Conservation (phyloP, 2,113 vertebrate species). For the Poeciliopsis retropinna region DNA sequence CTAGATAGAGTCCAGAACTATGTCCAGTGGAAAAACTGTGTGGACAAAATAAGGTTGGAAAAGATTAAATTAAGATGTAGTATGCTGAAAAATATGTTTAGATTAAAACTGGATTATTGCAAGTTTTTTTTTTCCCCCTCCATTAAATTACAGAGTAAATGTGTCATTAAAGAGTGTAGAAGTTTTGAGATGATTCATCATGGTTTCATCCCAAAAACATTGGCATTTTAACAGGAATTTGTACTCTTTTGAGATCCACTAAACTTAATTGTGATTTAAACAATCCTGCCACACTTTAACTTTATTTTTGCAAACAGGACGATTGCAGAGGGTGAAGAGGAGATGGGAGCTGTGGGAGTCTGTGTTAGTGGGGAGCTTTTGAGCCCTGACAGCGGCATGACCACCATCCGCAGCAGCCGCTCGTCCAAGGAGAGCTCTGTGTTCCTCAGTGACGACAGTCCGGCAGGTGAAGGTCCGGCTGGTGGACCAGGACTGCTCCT, state of each 20-base stretch:
- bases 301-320: conserved; percentile 48
- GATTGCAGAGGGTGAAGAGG: conserved; percentile 81
- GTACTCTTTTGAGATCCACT: not conserved
- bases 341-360: conserved; percentile 46
- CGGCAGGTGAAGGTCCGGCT: conserved; percentile 79
- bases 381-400: conserved; percentile 93
- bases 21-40: not conserved
- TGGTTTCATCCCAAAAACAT: not conserved
- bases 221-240: not conserved
- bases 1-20: too few species aligned
- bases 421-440: conserved; percentile 96
- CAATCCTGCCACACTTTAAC: not conserved
- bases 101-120: too few species aligned
- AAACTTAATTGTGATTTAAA: not conserved
- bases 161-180: too few species aligned
- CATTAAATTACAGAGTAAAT: too few species aligned
- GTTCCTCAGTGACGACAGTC: conserved; percentile 95
- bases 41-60: not conserved
- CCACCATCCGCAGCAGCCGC: conserved; percentile 92
- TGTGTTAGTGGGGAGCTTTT: conserved; percentile 83
- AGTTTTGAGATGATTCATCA: too few species aligned
- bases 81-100: too few species aligned
- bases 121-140: too few species aligned
- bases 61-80: too few species aligned
- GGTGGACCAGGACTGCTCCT: conserved; percentile 72